Percentiles rank a stretch among this genome's conserved stretches.
Evolutionary conservation across 2,797 vertebrate genomes (phyloP).

Genomic region (Thaleichthys pacificus): DNA sequence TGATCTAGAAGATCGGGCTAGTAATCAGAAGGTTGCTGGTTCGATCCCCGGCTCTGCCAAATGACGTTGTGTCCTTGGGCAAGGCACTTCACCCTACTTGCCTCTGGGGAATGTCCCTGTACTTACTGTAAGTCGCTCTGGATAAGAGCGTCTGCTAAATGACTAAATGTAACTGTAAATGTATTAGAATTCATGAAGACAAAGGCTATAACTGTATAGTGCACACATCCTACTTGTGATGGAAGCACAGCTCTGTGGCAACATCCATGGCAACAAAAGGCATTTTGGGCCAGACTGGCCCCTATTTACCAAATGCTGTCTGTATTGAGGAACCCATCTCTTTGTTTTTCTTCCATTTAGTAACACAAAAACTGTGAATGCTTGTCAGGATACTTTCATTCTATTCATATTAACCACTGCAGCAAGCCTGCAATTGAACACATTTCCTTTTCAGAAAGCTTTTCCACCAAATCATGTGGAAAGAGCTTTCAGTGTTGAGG

Average conservation of each 20-base stretch:
- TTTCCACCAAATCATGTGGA: neutral
- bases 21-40: too few species aligned
- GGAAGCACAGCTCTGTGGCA: neutral
- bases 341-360: conserved; percentile 2
- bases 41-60: too few species aligned
- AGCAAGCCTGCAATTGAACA: neutral
- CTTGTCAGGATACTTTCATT: neutral
- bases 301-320: conserved; percentile 12
- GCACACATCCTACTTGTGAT: neutral
- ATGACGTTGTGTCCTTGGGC: too few species aligned
- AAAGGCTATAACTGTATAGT: neutral
- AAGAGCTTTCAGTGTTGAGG: neutral
- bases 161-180: too few species aligned
- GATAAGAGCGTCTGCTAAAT: too few species aligned
- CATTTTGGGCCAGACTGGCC: neutral
- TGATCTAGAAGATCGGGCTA: neutral
- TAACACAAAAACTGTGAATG: neutral
- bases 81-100: too few species aligned
- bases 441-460: neutral
- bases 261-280: conserved; percentile 3
- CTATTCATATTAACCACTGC: neutral
- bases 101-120: too few species aligned
- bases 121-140: too few species aligned
- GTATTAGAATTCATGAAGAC: conserved; percentile 3
- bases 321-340: conserved; percentile 3